Conservation (phyloP, 2,888 invertebrate genomes). For the Rhodophaea formosa region DNA sequence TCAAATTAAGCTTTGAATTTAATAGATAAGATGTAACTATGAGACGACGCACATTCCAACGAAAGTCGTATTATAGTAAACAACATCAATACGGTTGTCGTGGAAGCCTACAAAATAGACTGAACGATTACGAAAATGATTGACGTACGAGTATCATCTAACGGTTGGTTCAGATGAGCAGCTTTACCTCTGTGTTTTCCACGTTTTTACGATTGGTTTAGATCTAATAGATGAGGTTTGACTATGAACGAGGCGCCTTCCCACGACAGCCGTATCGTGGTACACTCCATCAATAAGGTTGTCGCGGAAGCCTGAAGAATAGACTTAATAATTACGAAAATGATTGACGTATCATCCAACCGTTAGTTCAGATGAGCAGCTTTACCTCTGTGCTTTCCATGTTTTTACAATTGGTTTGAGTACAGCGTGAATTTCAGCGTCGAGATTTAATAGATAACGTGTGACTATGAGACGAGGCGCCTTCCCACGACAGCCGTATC, state of each 20-base stretch:
- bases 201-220: not conserved
- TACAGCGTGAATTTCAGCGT: slow-evolving; percentile 5
- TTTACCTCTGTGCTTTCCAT: not conserved
- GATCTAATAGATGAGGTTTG: slow-evolving; percentile 10
- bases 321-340: not conserved
- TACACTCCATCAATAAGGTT: no score
- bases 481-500: not conserved
- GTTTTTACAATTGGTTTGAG: not conserved
- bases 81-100: no score
- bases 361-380: not conserved
- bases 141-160: no score
- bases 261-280: not conserved
- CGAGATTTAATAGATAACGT: slow-evolving; percentile 9
- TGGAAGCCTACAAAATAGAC: not conserved
- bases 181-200: not conserved
- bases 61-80: no score
- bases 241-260: not conserved
- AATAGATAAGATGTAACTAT: no score
- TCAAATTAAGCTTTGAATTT: no score
- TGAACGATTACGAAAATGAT: not conserved
- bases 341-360: not conserved
- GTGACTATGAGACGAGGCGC: not conserved
- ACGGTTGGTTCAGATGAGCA: not conserved
- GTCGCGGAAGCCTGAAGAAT: not conserved
- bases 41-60: no score